These are phyloP conservation scores for Mythimna lalbum DNA, from an alignment of 2,888 invertebrate species.

Conservation along the genomic window DNA sequence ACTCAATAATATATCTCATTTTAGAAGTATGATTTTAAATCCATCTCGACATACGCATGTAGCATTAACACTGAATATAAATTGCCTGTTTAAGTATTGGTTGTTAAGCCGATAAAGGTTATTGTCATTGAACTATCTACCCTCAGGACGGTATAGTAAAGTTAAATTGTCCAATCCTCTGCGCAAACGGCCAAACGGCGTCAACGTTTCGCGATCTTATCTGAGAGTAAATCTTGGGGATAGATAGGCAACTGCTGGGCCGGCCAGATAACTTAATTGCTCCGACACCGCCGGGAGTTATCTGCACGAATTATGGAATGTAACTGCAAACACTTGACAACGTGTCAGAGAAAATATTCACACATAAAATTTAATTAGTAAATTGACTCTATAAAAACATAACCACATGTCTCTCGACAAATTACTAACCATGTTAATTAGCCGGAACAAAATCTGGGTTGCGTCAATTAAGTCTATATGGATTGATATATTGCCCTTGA, in stretches of 20 bases:
- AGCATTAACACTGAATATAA: conserved; percentile 82
- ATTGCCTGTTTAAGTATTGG: conserved; percentile 81
- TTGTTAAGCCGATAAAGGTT: conserved; percentile 82
- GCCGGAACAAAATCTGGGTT: conserved; percentile 71
- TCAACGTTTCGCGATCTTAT: conserved; percentile 86
- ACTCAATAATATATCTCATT: conserved; percentile 65
- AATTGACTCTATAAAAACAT: conserved; percentile 57
- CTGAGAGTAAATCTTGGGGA: conserved; percentile 82
- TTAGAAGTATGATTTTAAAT: conserved; percentile 70
- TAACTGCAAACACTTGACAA: conserved; percentile 49
- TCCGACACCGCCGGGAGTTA: conserved; percentile 76
- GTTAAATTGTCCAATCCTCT: conserved; percentile 87
- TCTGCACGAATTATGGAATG: conserved; percentile 75
- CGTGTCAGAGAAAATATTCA: conserved; percentile 36
- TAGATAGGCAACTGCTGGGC: conserved; percentile 77
- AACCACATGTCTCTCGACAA: conserved; percentile 72
- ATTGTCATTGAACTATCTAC: conserved; percentile 84
- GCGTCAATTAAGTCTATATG: conserved; percentile 79
- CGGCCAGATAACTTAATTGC: conserved; percentile 86
- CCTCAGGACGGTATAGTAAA: conserved; percentile 78
- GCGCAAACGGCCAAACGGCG: conserved; percentile 86
- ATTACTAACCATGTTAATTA: conserved; percentile 74
- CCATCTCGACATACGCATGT: conserved; percentile 61
- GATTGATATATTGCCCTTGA: conserved; percentile 83
- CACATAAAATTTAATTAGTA: conserved; percentile 49